phyloP scores from a whole-genome alignment of 1,140 invertebrate species.

The Megalopta genalis region DNA sequence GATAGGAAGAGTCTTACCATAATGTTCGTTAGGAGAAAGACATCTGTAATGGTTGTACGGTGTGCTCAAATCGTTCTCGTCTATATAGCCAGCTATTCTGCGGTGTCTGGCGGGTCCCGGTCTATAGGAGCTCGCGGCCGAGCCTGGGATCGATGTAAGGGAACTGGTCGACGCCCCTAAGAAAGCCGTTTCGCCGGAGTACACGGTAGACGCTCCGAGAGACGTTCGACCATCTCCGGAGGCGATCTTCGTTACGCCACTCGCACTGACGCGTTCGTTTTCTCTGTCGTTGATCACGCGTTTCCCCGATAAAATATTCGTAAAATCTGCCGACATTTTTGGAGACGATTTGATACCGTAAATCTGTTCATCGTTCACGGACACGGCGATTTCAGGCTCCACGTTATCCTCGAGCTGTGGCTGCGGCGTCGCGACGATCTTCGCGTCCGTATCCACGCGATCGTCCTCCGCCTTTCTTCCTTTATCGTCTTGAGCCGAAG shows the following conservation, averaged over 20 bases:
- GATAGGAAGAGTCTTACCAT: constrained; percentile 58
- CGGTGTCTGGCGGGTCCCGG: constrained; percentile 64
- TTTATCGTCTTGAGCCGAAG: background rate
- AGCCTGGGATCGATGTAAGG: constrained; percentile 70
- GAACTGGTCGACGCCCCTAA: constrained; percentile 81
- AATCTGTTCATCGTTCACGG: constrained; percentile 71
- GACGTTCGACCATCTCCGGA: constrained; percentile 61
- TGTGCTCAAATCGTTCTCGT: constrained; percentile 85
- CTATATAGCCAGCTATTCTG: constrained; percentile 74
- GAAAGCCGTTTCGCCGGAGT: constrained; percentile 77
- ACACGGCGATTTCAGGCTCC: constrained; percentile 67
- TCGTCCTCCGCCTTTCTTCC: background rate
- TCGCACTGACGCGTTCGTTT: constrained; percentile 7
- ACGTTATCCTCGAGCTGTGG: background rate
- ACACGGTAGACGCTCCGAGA: constrained; percentile 77
- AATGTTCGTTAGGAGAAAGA: constrained; percentile 84
- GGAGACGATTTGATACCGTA: constrained; percentile 59
- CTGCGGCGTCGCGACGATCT: background rate
- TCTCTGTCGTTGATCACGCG: constrained; percentile 45
- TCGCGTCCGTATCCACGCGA: background rate
- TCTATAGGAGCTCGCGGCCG: constrained; percentile 64
- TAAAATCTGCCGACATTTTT: constrained; percentile 46
- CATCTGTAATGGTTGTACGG: constrained; percentile 87
- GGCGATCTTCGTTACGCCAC: constrained; percentile 70
- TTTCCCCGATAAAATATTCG: constrained; percentile 6